A percentile compares a stretch with the other conserved stretches of the same genome.
These are phyloP conservation scores for Eupithecia vulgata DNA, from an alignment of 2,888 invertebrate species.

Conservation along the genomic window DNA sequence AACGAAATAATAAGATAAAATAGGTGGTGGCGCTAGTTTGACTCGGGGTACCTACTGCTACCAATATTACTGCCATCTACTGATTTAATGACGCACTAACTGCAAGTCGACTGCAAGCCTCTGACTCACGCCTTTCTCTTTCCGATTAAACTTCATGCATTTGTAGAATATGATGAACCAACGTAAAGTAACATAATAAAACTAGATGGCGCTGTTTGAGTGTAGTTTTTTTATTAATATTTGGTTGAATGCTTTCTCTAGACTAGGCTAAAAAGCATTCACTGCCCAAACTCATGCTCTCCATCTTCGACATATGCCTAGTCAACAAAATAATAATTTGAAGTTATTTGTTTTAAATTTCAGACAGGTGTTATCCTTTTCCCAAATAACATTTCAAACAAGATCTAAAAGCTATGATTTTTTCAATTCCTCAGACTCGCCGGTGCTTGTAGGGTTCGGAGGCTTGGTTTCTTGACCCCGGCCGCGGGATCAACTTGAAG, in stretches of 20 bases:
- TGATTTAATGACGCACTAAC: neutral
- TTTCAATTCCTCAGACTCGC: no score
- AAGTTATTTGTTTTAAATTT: neutral
- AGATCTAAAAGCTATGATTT: neutral
- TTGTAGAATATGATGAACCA: neutral
- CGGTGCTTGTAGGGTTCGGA: no score
- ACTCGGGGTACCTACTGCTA: no score
- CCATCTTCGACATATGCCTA: neutral
- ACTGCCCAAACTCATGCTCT: neutral
- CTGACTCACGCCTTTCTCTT: neutral
- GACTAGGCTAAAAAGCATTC: neutral
- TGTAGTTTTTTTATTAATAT: neutral
- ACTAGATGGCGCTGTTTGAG: conserved; percentile 30
- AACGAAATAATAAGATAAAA: no score
- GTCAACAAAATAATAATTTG: neutral
- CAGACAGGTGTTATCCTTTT: neutral
- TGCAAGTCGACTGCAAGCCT: neutral
- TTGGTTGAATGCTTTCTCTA: neutral
- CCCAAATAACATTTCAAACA: neutral
- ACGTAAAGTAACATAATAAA: conserved; percentile 4
- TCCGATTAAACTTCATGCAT: neutral
- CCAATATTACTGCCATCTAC: neutral
- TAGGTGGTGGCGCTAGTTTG: no score
- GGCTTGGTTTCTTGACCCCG: no score
- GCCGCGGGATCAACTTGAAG: no score